Base-by-base conservation (phyloP, 2,797 vertebrate genomes). In the Paramormyrops hopkinsi region DNA sequence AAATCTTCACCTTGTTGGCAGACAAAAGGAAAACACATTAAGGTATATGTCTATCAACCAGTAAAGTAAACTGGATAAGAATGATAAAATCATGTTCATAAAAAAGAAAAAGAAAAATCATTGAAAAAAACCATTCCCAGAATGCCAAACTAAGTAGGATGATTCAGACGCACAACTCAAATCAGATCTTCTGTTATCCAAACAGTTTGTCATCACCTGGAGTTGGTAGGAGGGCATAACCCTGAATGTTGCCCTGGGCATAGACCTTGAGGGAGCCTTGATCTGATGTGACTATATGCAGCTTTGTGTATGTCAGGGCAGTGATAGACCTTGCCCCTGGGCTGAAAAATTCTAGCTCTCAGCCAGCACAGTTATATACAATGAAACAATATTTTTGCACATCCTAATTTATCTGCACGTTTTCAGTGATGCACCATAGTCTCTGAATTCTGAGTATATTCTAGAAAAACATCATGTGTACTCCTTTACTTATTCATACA, bases 1-100 rank as follows among this genome's bases (percentile, higher is more conserved):
- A 29, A 84, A 84, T 84, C 82, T 84, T 50, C 8, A 51, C 46
- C 82, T 84, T 2, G 19, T 84, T 84, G 46, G 22, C 46, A 48
- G 46, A 51, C 44, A 84, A 84, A 84, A 84, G 82, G 46, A 84
- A 84, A 84, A 84, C 48, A 29, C n/a, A 84, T 84, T 48, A 51
- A 51, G 46, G 46, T 84, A 22, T 84, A 84, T 12, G n/a, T 84
- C 82, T 51, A 84, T 84, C 44, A 84, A 84, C 48, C 44, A n/a
- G 44, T 50, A 84, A 50, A n/a, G 22, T 50, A 84, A 29, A n/a
- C 46, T 84, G 46, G 41, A 51, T 46, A 51, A 51, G 46, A 84
- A 84, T 84, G n/a, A 51, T 84, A 84, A 84, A 84, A 84, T 51
- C 44, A 51, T 22, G 46, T 84, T 51, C 19, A 14, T 48, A 50